Conservation (phyloP, 2,888 invertebrate genomes). For the Oligia latruncula region DNA sequence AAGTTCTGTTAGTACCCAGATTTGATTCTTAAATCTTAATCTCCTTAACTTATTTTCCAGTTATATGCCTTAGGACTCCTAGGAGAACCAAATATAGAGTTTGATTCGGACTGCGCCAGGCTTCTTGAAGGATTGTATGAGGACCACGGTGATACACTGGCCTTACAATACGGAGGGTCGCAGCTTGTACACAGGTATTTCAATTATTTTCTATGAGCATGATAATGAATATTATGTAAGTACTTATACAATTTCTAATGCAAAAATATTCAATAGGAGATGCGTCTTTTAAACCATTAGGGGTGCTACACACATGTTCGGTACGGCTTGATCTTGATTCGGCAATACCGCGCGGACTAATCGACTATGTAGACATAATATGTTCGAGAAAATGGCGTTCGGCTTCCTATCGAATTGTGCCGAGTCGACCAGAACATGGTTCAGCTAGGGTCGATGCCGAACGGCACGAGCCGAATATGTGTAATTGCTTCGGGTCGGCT, state of each 20-base stretch:
- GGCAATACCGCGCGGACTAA: neutral
- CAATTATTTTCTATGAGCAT: neutral
- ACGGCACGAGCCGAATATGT: neutral
- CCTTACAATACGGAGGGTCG: constrained; percentile 99
- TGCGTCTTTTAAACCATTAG: neutral
- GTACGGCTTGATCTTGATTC: neutral
- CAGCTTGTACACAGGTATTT: constrained; percentile 97
- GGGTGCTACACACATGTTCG: neutral
- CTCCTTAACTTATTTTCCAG: constrained; percentile 84
- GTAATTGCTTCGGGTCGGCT: neutral
- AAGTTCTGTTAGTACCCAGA: neutral
- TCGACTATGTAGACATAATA: neutral
- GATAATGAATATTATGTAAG: neutral
- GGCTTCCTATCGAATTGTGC: neutral
- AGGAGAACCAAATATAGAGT: constrained; percentile 95
- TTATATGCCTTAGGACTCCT: constrained; percentile 96
- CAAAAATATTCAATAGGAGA: neutral
- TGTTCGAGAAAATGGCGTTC: neutral
- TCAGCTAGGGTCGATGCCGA: neutral
- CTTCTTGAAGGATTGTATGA: constrained; percentile 99
- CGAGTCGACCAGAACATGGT: neutral
- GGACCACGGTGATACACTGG: constrained; percentile 99
- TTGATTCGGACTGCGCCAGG: constrained; percentile 98
- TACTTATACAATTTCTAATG: neutral
- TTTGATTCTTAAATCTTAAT: neutral